A percentile compares a stretch with the other conserved stretches of the same genome.
phyloP scores from a whole-genome alignment of 2,113 vertebrate genomes.

The Dicrurus megarhynchus region DNA sequence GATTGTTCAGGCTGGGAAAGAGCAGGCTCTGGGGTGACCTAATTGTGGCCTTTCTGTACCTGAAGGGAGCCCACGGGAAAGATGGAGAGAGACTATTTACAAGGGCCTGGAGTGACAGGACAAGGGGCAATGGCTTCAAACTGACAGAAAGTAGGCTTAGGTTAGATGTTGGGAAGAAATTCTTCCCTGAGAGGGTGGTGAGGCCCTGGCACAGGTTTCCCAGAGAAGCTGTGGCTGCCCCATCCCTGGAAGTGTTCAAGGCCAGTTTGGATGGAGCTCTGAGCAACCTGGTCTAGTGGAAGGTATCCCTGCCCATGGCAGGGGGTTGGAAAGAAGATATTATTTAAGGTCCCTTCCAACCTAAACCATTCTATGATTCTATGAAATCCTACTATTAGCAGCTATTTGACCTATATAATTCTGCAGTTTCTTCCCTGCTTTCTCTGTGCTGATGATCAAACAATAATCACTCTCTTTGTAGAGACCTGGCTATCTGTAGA shows the following conservation, averaged over 20 bases:
- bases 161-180: neutral
- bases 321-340: neutral
- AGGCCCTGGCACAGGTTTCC: accelerated
- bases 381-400: neutral
- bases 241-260: neutral
- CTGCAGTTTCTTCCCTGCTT: neutral
- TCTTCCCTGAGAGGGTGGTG: accelerated
- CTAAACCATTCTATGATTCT: neutral
- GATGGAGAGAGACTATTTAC: neutral
- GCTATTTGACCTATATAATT: neutral
- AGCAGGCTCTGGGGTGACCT: accelerated
- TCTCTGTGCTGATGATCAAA: neutral
- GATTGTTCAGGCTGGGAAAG: accelerated
- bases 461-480: neutral
- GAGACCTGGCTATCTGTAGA: neutral
- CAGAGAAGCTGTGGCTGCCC: accelerated
- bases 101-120: accelerated
- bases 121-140: neutral
- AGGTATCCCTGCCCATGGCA: neutral
- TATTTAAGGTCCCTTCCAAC: neutral
- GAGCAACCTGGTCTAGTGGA: neutral
- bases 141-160: accelerated
- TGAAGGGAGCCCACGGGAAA: neutral
- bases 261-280: accelerated
- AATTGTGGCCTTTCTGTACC: accelerated